Evolutionary conservation across 2,888 invertebrate species (phyloP).

Genomic region (Branchellion lobata): DNA sequence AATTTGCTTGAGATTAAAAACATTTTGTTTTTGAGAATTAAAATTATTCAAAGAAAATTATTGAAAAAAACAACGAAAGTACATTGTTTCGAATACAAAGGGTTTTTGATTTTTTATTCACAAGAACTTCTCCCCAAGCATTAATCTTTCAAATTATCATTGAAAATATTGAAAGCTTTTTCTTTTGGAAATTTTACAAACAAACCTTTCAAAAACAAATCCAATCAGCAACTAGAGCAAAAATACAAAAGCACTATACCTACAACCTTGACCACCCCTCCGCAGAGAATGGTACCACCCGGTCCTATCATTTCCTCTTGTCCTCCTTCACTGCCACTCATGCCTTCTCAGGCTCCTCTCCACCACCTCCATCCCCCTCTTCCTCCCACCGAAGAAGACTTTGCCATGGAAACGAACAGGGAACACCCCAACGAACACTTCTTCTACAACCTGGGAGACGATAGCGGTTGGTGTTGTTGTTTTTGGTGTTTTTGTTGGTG

Average conservation of each 20-base stretch:
- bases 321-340: neutral
- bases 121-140: too few relatives aligned
- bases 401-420: neutral
- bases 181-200: too few relatives aligned
- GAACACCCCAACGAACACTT: neutral
- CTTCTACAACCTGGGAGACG: constrained; percentile 1
- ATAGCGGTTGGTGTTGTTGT: neutral
- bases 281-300: constrained; percentile 4
- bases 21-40: neutral
- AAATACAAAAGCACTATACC: too few relatives aligned
- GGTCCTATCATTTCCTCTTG: neutral
- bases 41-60: neutral
- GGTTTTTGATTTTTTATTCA: too few relatives aligned
- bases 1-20: neutral
- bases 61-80: too few relatives aligned
- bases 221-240: too few relatives aligned
- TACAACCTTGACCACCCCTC: too few relatives aligned
- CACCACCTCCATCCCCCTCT: neutral
- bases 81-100: too few relatives aligned
- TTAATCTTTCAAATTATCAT: too few relatives aligned
- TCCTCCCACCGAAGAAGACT: neutral
- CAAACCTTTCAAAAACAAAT: too few relatives aligned
- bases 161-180: too few relatives aligned
- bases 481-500: neutral
- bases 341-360: neutral